Conservation (phyloP, 2,113 vertebrate genomes). For the Podarcis muralis region DNA sequence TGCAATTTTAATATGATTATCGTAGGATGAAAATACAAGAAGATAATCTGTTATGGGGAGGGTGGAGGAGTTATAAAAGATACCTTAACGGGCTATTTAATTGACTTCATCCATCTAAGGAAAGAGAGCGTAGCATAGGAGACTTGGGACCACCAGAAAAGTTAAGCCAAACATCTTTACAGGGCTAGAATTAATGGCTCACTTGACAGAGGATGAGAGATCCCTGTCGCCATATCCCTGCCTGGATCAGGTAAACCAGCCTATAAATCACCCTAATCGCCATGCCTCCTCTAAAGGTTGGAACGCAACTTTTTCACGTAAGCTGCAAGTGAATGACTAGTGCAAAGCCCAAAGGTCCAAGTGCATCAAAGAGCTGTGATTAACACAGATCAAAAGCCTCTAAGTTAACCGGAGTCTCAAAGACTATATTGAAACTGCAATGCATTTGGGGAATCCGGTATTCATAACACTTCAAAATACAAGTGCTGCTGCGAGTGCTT, state of each 20-base stretch:
- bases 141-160: constrained; percentile 29
- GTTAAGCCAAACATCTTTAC: constrained; percentile 37
- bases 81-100: constrained; percentile 66
- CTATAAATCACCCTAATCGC: constrained; percentile 54
- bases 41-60: constrained; percentile 54
- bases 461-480: constrained; percentile 47
- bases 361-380: constrained; percentile 55
- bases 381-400: constrained; percentile 58
- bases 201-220: constrained; percentile 34
- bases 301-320: background rate
- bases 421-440: constrained; percentile 50
- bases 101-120: constrained; percentile 67
- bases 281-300: constrained; percentile 34
- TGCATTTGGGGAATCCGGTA: constrained; percentile 53
- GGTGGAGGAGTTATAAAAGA: background rate
- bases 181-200: constrained; percentile 51
- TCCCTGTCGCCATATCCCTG: constrained; percentile 30
- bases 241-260: constrained; percentile 32
- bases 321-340: constrained; percentile 26
- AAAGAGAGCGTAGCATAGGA: constrained; percentile 9
- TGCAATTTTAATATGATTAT: constrained; percentile 70
- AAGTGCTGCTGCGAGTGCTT: constrained; percentile 34
- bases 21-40: constrained; percentile 48
- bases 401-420: constrained; percentile 44
- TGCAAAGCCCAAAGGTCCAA: constrained; percentile 32